A percentile compares a stretch with the other conserved stretches of the same genome.
Conservation (phyloP, 2,797 vertebrate species). For the Rhabdophis nuchalis region DNA sequence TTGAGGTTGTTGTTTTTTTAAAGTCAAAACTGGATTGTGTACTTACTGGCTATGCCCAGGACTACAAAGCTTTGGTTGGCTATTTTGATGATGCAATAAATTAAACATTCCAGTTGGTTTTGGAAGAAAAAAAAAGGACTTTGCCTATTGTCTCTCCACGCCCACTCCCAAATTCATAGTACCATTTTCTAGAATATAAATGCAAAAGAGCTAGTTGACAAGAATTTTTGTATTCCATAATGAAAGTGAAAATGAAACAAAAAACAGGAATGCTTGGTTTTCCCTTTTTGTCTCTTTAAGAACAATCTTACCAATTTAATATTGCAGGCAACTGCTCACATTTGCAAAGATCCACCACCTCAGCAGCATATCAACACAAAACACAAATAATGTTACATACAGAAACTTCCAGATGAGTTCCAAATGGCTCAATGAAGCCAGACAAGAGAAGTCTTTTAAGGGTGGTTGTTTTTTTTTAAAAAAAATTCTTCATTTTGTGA, state of each 20-base stretch:
- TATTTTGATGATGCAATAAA: slow-evolving; percentile 46
- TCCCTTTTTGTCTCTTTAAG: neutral
- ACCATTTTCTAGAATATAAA: neutral
- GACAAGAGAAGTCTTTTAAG: slow-evolving; percentile 62
- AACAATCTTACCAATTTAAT: neutral
- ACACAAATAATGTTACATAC: slow-evolving; percentile 55
- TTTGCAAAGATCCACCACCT: slow-evolving; percentile 29
- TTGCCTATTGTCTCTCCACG: neutral
- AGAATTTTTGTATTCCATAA: neutral
- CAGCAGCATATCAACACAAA: slow-evolving; percentile 56
- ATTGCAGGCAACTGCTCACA: neutral
- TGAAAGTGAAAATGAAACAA: neutral
- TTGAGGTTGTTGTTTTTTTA: slow-evolving; percentile 19
- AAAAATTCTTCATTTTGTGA: slow-evolving; percentile 64
- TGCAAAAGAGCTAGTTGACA: slow-evolving; percentile 1
- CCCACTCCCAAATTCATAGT: neutral
- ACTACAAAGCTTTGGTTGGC: slow-evolving; percentile 35
- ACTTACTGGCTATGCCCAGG: slow-evolving; percentile 38
- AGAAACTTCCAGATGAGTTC: slow-evolving; percentile 51
- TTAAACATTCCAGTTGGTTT: slow-evolving; percentile 35
- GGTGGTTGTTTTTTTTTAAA: slow-evolving; percentile 36
- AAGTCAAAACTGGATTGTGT: slow-evolving; percentile 40
- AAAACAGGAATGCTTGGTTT: neutral
- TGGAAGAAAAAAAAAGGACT: neutral
- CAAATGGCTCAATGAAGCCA: slow-evolving; percentile 53